These are phyloP conservation scores for Blennius ocellaris DNA, from an alignment of 2,113 vertebrate species.

Conservation along the genomic window DNA sequence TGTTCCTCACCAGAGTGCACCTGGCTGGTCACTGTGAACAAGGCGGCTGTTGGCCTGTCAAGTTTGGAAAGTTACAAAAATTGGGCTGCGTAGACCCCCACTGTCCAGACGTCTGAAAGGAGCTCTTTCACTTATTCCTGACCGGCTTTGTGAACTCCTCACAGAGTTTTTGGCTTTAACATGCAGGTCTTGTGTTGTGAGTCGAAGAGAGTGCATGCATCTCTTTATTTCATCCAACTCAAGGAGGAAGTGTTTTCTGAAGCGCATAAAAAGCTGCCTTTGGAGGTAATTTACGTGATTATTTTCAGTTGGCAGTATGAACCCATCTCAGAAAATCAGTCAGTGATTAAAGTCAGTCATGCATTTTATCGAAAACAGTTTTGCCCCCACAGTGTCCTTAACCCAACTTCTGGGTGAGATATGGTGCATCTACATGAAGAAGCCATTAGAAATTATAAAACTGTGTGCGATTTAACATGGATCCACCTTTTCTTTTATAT, in stretches of 20 bases:
- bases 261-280: not conserved
- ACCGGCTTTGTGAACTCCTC: conserved; percentile 32
- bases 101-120: conserved; percentile 62
- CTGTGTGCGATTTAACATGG: not conserved
- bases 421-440: not conserved
- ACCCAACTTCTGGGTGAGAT: not conserved
- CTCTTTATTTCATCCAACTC: not conserved
- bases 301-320: not conserved
- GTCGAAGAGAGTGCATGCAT: not conserved
- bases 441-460: not conserved
- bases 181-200: conserved; percentile 9
- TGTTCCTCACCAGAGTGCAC: conserved; percentile 47
- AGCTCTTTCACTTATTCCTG: conserved; percentile 59
- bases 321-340: not conserved
- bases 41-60: conserved; percentile 52
- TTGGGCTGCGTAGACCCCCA: conserved; percentile 37
- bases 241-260: conserved; percentile 5
- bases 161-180: conserved; percentile 10
- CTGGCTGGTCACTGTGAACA: conserved; percentile 52
- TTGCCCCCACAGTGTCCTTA: not conserved
- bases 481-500: too few relatives aligned
- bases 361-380: not conserved
- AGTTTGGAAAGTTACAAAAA: conserved; percentile 64
- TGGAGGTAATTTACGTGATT: not conserved
- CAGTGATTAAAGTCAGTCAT: not conserved